Conservation (phyloP, 92 coral and sea anemone species). For the Phenganax stokvisi region DNA sequence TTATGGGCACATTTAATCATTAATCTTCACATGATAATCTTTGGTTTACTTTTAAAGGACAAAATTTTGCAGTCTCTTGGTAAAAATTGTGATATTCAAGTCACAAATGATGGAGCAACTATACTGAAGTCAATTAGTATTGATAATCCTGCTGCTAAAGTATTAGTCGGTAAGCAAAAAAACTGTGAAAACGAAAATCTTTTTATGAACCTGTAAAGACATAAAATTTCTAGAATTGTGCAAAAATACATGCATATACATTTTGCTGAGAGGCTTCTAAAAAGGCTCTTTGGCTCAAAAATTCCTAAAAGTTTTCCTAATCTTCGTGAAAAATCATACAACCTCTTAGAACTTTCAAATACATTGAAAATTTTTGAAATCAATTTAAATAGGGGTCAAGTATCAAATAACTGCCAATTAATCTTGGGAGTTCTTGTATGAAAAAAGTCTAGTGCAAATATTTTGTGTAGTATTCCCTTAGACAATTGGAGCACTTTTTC, state of each 20-base stretch:
- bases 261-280: background rate
- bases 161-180: slow-evolving; percentile 74
- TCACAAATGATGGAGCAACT: slow-evolving; percentile 99
- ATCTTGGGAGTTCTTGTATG: too few species aligned
- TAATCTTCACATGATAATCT: background rate
- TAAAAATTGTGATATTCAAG: slow-evolving; percentile 80
- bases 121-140: slow-evolving; percentile 88
- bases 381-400: too few species aligned
- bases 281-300: background rate
- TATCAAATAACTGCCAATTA: background rate
- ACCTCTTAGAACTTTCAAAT: too few species aligned
- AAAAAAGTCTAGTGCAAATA: too few species aligned
- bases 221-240: too few species aligned
- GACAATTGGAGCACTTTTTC: background rate
- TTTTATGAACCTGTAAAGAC: too few species aligned
- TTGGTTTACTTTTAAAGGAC: slow-evolving; percentile 52
- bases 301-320: background rate
- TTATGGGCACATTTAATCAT: too few species aligned
- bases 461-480: background rate
- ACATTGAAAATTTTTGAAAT: background rate
- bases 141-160: slow-evolving; percentile 97
- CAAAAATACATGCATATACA: too few species aligned
- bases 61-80: slow-evolving; percentile 90
- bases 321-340: too few species aligned
- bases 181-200: too few species aligned